These are phyloP conservation scores for Chroicocephalus ridibundus DNA, from an alignment of 2,113 vertebrate genomes.

Conservation along the genomic window DNA sequence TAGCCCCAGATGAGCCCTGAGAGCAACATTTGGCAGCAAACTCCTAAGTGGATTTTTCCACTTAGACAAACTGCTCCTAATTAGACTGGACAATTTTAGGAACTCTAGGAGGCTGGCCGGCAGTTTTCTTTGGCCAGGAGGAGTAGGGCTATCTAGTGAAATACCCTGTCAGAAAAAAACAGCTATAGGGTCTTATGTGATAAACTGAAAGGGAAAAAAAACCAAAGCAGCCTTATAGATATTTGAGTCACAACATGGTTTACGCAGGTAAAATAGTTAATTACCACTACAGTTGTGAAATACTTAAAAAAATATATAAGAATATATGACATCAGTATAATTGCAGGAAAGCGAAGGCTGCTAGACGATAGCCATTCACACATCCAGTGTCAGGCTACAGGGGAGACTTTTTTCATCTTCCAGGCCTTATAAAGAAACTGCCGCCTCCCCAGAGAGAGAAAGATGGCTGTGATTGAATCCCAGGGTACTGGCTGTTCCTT, in stretches of 20 bases:
- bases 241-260: neutral
- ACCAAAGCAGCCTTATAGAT: neutral
- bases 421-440: neutral
- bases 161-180: neutral
- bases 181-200: neutral
- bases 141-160: neutral
- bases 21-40: neutral
- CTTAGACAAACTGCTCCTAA: slow-evolving; percentile 8
- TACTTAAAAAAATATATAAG: neutral
- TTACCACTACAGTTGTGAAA: neutral
- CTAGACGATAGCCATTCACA: neutral
- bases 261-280: neutral
- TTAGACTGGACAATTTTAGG: slow-evolving; percentile 13
- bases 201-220: neutral
- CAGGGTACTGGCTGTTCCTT: slow-evolving; percentile 37
- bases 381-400: neutral
- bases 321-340: neutral
- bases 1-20: neutral
- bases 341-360: neutral
- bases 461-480: neutral
- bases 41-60: slow-evolving; percentile 39
- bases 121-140: neutral
- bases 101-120: neutral
- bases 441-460: neutral
- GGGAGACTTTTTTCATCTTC: neutral